These are phyloP conservation scores for Neomorphus geoffroyi DNA, from an alignment of 2,797 vertebrate species.

Conservation along the genomic window DNA sequence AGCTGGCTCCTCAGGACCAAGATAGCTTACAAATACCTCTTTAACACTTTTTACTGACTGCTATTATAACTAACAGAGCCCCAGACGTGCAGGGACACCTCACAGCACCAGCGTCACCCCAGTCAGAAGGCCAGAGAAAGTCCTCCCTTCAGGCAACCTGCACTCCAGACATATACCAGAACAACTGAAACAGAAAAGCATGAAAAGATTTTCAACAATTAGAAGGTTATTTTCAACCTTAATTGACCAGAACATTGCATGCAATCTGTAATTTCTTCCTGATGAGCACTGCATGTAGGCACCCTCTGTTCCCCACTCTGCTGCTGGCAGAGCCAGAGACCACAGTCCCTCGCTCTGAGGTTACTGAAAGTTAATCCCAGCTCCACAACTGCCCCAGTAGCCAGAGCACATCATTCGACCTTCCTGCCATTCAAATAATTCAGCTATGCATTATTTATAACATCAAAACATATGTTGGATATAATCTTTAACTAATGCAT, in stretches of 20 bases:
- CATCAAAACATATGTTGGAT: background rate
- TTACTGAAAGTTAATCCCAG: background rate
- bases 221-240: background rate
- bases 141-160: background rate
- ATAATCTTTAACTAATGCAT: background rate
- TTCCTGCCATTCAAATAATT: background rate
- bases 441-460: background rate
- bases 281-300: background rate
- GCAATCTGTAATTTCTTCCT: background rate
- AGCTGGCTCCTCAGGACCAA: background rate
- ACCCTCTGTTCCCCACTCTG: background rate
- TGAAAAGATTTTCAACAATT: background rate
- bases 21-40: background rate
- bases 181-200: background rate
- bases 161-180: background rate
- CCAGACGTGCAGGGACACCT: background rate
- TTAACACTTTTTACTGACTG: background rate
- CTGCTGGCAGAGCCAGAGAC: accelerated
- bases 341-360: accelerated
- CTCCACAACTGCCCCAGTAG: background rate
- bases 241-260: background rate
- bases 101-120: background rate
- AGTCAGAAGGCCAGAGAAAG: background rate
- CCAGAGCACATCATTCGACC: background rate
- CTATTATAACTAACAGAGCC: background rate